A percentile compares a stretch with the other conserved stretches of the same genome.
Evolutionary conservation across 2,888 invertebrate species (phyloP).

Genomic region (Heteromurus nitidus): DNA sequence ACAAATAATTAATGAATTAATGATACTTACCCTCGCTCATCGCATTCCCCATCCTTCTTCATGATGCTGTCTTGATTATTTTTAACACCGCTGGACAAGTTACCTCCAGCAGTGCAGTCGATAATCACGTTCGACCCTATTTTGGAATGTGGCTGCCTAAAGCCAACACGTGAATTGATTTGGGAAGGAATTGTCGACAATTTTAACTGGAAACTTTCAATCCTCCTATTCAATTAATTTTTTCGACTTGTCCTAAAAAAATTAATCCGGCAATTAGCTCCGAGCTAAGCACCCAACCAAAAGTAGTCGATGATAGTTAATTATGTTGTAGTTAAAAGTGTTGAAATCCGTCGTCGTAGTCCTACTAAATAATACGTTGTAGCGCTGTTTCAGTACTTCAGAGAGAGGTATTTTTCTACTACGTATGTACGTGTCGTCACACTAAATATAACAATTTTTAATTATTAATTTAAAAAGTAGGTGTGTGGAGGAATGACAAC

Average conservation of each 20-base stretch:
- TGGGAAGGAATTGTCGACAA: slow-evolving; percentile 71
- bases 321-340: background rate
- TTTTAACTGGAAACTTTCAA: background rate
- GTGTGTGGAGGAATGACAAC: slow-evolving; percentile 28
- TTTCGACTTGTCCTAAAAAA: background rate
- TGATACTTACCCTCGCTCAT: slow-evolving; percentile 73
- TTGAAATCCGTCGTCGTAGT: background rate
- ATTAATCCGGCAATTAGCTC: background rate
- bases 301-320: background rate
- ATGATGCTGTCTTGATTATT: slow-evolving; percentile 73
- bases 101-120: slow-evolving; percentile 74
- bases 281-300: background rate
- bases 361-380: background rate
- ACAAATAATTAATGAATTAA: slow-evolving; percentile 46
- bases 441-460: background rate
- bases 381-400: background rate
- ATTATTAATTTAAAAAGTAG: slow-evolving; percentile 12
- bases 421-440: slow-evolving; percentile 20
- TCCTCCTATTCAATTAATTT: background rate
- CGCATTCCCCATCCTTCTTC: slow-evolving; percentile 73
- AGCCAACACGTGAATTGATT: slow-evolving; percentile 67
- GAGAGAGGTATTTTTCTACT: background rate
- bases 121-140: slow-evolving; percentile 74
- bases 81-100: slow-evolving; percentile 73
- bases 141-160: slow-evolving; percentile 73